Percentiles rank a stretch among this genome's conserved stretches.
These are phyloP conservation scores for Priapulus caudatus DNA, from an alignment of 2,888 invertebrate species.

Conservation along the genomic window DNA sequence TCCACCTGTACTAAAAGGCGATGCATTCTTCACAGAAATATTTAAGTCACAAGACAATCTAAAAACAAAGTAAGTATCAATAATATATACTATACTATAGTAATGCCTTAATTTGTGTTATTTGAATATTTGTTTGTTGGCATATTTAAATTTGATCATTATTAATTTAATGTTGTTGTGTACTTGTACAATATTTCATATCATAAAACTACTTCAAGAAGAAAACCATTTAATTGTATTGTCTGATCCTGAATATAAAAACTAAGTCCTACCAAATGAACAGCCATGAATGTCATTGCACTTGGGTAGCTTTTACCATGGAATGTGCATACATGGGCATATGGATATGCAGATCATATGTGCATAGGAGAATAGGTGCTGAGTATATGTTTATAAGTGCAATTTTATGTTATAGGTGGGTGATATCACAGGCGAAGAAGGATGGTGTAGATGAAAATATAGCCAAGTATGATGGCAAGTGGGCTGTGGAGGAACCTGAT, in stretches of 20 bases:
- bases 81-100: not conserved
- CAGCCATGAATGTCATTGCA: no score
- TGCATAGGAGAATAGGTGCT: no score
- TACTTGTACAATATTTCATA: not conserved
- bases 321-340: no score
- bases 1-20: not conserved
- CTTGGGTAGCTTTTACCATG: no score
- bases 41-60: not conserved
- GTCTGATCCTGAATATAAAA: no score
- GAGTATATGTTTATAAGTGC: no score
- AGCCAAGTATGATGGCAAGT: slow-evolving; percentile 79
- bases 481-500: not conserved
- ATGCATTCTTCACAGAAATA: not conserved
- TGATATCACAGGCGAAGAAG: slow-evolving; percentile 78
- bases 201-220: slow-evolving; percentile 1
- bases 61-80: not conserved
- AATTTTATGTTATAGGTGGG: slow-evolving; percentile 49
- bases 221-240: no score
- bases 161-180: no score
- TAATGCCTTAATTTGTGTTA: not conserved
- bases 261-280: no score
- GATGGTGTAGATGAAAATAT: slow-evolving; percentile 70
- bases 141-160: no score
- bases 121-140: no score
- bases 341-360: no score